Evolutionary conservation across 2,888 invertebrate species (phyloP).

Genomic region (Sinodicranocentrus sp.): DNA sequence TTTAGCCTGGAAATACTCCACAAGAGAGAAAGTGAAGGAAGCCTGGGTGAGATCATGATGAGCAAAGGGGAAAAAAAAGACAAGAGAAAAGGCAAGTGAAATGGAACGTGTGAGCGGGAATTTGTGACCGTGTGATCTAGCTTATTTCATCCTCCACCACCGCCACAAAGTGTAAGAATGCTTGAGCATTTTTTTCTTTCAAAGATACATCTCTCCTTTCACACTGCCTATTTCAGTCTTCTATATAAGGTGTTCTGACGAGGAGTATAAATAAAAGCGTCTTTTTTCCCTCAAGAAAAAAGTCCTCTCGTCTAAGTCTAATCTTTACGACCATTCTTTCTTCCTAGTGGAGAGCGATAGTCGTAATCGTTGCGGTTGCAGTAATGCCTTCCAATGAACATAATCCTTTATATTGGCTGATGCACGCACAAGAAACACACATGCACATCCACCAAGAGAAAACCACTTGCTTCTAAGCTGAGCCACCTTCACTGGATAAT

Average conservation of each 20-base stretch:
- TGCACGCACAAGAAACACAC: slow-evolving; percentile 11
- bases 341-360: slow-evolving; percentile 16
- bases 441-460: too few relatives aligned
- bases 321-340: slow-evolving; percentile 51
- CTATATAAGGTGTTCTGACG: too few relatives aligned
- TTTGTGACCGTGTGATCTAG: slow-evolving; percentile 33
- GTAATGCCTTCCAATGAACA: slow-evolving; percentile 41
- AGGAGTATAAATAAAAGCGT: slow-evolving; percentile 11
- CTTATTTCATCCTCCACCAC: slow-evolving; percentile 29
- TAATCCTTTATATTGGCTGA: slow-evolving; percentile 51
- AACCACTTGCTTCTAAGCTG: too few relatives aligned
- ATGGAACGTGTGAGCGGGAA: slow-evolving; percentile 44
- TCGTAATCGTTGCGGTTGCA: slow-evolving; percentile 53
- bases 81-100: slow-evolving; percentile 32
- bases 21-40: slow-evolving; percentile 15
- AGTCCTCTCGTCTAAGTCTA: slow-evolving; percentile 35
- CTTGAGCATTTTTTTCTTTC: too few relatives aligned
- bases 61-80: not conserved
- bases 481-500: too few relatives aligned
- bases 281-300: slow-evolving; percentile 11
- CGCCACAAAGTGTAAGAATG: too few relatives aligned
- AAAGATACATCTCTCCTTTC: too few relatives aligned
- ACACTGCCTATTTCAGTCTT: too few relatives aligned
- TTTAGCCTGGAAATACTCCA: slow-evolving; percentile 17
- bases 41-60: slow-evolving; percentile 1